Base-by-base conservation (phyloP, 2,888 invertebrate species). In the Calliphora vomitoria region DNA sequence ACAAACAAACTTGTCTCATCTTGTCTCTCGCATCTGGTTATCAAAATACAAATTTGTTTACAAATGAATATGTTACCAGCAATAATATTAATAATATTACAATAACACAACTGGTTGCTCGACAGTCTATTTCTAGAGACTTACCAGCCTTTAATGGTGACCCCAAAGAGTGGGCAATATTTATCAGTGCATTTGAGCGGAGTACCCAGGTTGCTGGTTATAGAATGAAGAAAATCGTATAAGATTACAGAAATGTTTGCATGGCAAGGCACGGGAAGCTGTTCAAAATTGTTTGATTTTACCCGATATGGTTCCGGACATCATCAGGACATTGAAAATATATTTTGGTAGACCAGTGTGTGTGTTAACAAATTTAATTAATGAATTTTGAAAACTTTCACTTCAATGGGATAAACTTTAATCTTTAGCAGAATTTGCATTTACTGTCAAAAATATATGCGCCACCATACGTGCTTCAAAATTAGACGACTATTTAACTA, bases 151-250 rank as follows among this genome's bases (percentile, higher is more conserved):
- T 69, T 55, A 53, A 60, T 25, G 69, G 69, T 13, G 69, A 76
- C 38, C 62, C 60, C 6, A 47, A 44, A 15, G 71, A 76, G 60
- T 69, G 83, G 62, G 47, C 38, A 44, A 74, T 82, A 38, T 82
- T 74, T 55, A 74, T 82, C 10, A 74, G 58, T 20, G 44, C 82
- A 3, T 74, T 66, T 41, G 74, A 82, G 31, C 66, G 41, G 55
- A 62, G 64, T 58, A 74, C 13, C 25, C 20, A n/a, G 15, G 58
- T 69, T 6, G 68, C 68, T 47, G 68, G 68, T 44, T 8, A 41
- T 41, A 41, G 38, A 41, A 41, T 41, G 38, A 41, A 41, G 38
- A 41, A 41, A 41, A 41, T 41, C 38, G 1, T 41, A 41, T 41
- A 2, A 41, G 41, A 41, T 41, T 41, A 41, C 41, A 41, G 41